Percentiles rank a stretch among this genome's conserved stretches.
These are phyloP conservation scores for Lithobates sylvaticus DNA, from an alignment of 2,797 vertebrate genomes.

Conservation along the genomic window DNA sequence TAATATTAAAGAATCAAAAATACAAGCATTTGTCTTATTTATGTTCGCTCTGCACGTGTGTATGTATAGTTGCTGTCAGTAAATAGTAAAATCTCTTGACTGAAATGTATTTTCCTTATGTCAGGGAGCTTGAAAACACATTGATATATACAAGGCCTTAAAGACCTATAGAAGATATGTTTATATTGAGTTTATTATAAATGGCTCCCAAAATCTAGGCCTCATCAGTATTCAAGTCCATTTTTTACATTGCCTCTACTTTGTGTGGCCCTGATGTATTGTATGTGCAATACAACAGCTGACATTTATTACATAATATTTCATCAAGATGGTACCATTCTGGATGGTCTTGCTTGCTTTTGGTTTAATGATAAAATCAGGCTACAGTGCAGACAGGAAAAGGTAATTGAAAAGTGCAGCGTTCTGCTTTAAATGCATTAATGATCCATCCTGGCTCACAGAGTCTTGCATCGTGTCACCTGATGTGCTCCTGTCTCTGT, in stretches of 20 bases:
- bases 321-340: not conserved
- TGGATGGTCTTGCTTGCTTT: not conserved
- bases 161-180: not conserved
- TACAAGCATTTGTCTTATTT: too few relatives aligned
- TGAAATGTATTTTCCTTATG: too few relatives aligned
- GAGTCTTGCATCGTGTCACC: conserved; percentile 19
- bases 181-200: not conserved
- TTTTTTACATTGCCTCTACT: not conserved
- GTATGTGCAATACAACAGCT: not conserved
- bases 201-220: not conserved
- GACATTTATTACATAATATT: not conserved
- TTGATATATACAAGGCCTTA: not conserved
- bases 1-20: too few relatives aligned
- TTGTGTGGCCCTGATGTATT: not conserved
- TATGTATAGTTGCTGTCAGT: not conserved
- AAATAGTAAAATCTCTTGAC: not conserved
- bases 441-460: not conserved
- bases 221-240: not conserved
- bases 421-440: conserved; percentile 9
- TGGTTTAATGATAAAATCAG: not conserved
- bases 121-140: not conserved
- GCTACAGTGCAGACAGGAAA: not conserved
- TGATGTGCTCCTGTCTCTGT: conserved; percentile 8
- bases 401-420: not conserved
- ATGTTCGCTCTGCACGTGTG: too few relatives aligned